Base-by-base conservation (phyloP, 2,113 vertebrate species). In the Barnardius zonarius region DNA sequence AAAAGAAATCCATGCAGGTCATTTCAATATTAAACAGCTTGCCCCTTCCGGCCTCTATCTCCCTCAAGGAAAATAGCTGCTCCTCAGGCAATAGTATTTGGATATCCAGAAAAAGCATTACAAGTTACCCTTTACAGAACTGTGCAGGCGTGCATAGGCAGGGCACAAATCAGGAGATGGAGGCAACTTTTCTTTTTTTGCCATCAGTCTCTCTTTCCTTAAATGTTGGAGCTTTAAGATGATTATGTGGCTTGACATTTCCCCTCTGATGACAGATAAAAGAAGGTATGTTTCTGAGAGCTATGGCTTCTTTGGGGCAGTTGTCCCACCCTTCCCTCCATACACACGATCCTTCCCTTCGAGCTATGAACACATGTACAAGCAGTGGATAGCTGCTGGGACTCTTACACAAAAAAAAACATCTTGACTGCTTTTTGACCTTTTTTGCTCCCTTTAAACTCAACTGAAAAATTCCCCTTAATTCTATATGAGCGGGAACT, bases 401-500 rank as follows among this genome's bases (percentile, higher is more conserved):
- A 44, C 63, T 90, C 49, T 63, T 66, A 44, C 9, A 52, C 8
- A 2, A 82, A 90, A 14, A 61, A 41, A 61, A 0, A 0, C 16
- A 22, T 67, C 35, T 49, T 61, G 79, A 33, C 39, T 93, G 55
- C 33, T 11, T 75, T 95, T 88, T 96, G 95, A 94, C 90, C 90
- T 55, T 24, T 88, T 90, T 55, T 86, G 69, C 69, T 82, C 69
- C 62, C 62, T 81, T 48, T 57, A 93, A 90, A 55, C 55, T 93
- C 88, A 96, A 95, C 95, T 95, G 73, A 68, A 96, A 82, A 97
- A 96, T 86, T 96, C 92, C 95, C 95, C 90, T 63, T 52, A 63
- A 84, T 54, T 86, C 86, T 75, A 61, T 39, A 68, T 11, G 68
- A 96, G 88, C 16, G 33, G 93, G 85, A 96, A 96, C 11, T 83